Base-by-base conservation (phyloP, 2,797 vertebrate species). In the Falco rusticolus region DNA sequence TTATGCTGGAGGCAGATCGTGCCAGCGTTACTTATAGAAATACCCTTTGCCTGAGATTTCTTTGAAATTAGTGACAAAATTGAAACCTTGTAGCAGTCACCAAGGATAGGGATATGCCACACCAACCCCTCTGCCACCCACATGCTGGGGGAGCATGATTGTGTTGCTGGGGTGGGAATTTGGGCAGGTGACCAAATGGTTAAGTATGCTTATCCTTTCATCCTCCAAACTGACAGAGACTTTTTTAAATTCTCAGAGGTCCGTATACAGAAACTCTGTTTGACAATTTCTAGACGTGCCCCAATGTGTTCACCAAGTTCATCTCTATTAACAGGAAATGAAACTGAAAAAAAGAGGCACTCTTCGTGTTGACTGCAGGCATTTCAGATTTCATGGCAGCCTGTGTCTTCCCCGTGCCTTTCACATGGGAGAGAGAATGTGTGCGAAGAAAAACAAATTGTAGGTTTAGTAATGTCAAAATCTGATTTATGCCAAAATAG, bases 401-500 rank as follows among this genome's bases (percentile, higher is more conserved):
- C 89, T 2, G 9, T 28, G 84, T 96, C 96, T 98, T 95, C 94
- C 71, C 90, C 66, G 89, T 85, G 96, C 77, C 96, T 98, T 96
- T 97, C 94, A 94, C 70, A 90, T 65, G 94, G 88, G 97, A 95
- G 87, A 97, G 96, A 98, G 98, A 98, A 98, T 96, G 97, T 90
- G 95, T 92, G 93, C 47, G 69, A 97, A 98, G 96, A 96, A 84
- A 97, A 96, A 97, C 96, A 98, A 98, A 98, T 97, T 98, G 97
- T 97, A 98, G 97, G 98, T 96, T 98, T 97, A 97, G 94, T 98
- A 95, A 89, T 95, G 97, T 98, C 95, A 98, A 97, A 98, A 96
- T 97, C 93, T 95, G 94, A 98, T 98, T 97, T 97, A 96, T 98
- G 97, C 97, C 98, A 98, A 98, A 98, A 98, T 87, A 98, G 95